Conservation (phyloP, 2,113 vertebrate genomes). For the Toxostoma redivivum region DNA sequence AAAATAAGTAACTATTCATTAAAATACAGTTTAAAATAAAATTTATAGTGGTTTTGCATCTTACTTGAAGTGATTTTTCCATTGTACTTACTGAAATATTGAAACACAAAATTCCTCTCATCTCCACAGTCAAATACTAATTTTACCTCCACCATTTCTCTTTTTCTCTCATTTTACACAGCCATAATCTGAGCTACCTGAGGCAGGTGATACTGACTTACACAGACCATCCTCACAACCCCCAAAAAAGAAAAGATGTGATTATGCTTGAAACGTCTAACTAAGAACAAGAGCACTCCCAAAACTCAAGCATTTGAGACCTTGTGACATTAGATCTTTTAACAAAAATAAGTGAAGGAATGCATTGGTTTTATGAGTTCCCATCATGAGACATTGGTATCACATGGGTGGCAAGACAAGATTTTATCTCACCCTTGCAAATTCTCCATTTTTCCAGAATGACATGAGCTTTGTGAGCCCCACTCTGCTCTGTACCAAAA, state of each 20-base stretch:
- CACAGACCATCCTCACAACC: fast-evolving
- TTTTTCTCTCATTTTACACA: neutral
- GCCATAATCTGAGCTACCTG: neutral
- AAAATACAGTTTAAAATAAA: neutral
- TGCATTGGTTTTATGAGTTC: neutral
- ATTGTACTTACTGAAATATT: neutral
- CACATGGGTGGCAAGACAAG: neutral
- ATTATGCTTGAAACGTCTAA: neutral
- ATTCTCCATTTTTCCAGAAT: neutral
- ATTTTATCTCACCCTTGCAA: neutral
- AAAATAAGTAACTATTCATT: neutral
- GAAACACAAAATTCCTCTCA: neutral
- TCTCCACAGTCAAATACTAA: neutral
- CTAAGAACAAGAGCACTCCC: neutral
- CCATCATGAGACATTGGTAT: neutral
- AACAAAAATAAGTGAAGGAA: neutral
- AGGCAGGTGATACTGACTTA: neutral
- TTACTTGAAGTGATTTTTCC: neutral
- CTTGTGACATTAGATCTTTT: neutral
- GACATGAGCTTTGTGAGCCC: neutral
- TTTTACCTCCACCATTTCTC: neutral
- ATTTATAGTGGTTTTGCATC: neutral
- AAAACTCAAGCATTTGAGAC: neutral
- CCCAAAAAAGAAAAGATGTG: neutral
- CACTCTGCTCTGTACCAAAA: neutral